These are phyloP conservation scores for Cosmia trapezina DNA, from an alignment of 2,888 invertebrate genomes.

Conservation along the genomic window DNA sequence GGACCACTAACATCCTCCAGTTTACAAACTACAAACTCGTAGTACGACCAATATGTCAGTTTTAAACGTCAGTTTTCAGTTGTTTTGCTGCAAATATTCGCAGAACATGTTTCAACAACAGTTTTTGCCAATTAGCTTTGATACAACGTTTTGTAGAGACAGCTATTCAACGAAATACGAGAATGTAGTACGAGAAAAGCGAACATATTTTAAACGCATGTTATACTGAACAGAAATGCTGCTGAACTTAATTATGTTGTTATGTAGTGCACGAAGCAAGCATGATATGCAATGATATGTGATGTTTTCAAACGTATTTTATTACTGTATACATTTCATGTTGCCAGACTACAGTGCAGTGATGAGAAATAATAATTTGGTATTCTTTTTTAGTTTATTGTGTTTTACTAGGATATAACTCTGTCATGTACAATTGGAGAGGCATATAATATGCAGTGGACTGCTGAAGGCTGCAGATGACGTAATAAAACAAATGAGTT, in stretches of 20 bases:
- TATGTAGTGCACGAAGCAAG: neutral
- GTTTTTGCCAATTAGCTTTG: constrained; percentile 49
- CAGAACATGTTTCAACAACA: constrained; percentile 17
- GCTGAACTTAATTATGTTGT: constrained; percentile 5
- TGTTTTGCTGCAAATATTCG: constrained; percentile 17
- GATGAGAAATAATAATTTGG: neutral
- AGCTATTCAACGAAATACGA: neutral
- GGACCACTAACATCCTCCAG: neutral
- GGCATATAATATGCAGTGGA: neutral
- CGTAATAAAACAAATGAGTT: too few species aligned
- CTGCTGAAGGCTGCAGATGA: neutral
- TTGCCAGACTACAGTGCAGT: neutral
- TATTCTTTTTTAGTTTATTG: neutral
- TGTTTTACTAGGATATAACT: neutral
- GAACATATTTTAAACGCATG: constrained; percentile 10
- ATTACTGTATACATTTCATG: too few species aligned
- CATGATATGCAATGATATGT: too few species aligned
- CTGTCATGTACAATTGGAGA: neutral
- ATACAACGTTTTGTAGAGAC: constrained; percentile 21
- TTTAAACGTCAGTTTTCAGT: neutral
- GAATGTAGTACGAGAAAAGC: neutral
- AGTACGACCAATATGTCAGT: neutral
- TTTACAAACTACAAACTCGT: neutral
- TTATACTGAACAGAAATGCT: neutral
- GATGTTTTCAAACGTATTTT: neutral